These are phyloP conservation scores for Edolisoma coerulescens DNA, from an alignment of 2,113 vertebrate species.

Conservation along the genomic window DNA sequence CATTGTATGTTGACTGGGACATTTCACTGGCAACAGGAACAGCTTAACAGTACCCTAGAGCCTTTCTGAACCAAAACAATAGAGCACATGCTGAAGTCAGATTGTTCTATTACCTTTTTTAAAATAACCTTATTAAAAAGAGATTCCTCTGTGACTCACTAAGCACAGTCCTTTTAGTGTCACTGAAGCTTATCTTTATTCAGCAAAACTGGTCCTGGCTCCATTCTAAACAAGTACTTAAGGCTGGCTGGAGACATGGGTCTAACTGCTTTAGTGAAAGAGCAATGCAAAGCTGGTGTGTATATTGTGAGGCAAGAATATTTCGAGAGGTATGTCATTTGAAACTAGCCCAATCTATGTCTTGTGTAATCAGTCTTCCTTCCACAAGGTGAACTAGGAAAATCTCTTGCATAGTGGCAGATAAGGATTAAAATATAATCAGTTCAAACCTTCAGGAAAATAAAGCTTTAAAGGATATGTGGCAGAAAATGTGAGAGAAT, in stretches of 20 bases:
- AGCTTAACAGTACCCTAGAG: not conserved
- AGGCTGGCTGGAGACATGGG: not conserved
- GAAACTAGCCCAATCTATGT: not conserved
- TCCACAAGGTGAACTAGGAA: not conserved
- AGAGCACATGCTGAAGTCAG: not conserved
- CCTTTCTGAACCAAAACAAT: not conserved
- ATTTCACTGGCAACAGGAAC: not conserved
- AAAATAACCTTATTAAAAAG: conserved; percentile 10
- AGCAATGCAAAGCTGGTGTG: not conserved
- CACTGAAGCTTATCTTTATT: conserved; percentile 9
- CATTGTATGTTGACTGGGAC: not conserved
- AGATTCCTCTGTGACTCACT: conserved; percentile 16
- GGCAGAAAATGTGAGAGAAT: not conserved
- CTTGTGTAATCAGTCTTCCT: not conserved
- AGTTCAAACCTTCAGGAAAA: not conserved
- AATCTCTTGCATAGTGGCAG: not conserved
- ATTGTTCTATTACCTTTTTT: not conserved
- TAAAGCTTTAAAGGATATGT: conserved; percentile 1
- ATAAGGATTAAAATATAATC: conserved; percentile 18
- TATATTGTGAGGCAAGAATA: not conserved
- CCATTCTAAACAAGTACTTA: not conserved
- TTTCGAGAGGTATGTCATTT: not conserved
- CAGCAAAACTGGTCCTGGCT: not conserved
- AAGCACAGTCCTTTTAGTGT: not conserved
- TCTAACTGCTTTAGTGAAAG: not conserved